phyloP scores from a whole-genome alignment of 1,140 invertebrate genomes.

The Neodiprion lecontei region DNA sequence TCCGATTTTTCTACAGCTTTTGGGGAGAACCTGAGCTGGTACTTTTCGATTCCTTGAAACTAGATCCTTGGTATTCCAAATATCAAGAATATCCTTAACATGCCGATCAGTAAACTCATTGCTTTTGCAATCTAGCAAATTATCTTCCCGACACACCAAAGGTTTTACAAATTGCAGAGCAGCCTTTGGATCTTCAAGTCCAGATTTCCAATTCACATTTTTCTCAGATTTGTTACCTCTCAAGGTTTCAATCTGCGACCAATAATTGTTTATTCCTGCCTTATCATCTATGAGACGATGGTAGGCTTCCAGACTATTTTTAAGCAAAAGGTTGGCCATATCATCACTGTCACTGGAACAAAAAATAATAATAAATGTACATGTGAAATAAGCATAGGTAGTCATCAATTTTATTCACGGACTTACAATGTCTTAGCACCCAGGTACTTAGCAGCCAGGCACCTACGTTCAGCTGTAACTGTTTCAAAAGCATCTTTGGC shows the following conservation, averaged over 20 bases:
- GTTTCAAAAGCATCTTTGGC: conserved; percentile 31
- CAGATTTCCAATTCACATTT: conserved; percentile 41
- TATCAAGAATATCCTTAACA: conserved; percentile 44
- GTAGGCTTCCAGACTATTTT: conserved; percentile 40
- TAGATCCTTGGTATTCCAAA: conserved; percentile 32
- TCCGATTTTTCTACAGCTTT: no score
- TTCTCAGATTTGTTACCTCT: conserved; percentile 34
- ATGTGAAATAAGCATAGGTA: conserved; percentile 9
- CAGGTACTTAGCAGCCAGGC: conserved; percentile 43
- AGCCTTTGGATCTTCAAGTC: conserved; percentile 33
- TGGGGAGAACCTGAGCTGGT: neutral
- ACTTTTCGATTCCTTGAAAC: conserved; percentile 31
- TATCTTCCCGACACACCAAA: conserved; percentile 43
- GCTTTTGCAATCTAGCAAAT: conserved; percentile 35
- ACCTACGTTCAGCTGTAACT: conserved; percentile 41
- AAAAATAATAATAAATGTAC: conserved; percentile 13
- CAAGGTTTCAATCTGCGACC: conserved; percentile 42
- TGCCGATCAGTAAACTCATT: conserved; percentile 36
- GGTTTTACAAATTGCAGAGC: conserved; percentile 40
- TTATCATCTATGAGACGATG: conserved; percentile 32
- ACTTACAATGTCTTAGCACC: conserved; percentile 43
- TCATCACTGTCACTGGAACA: conserved; percentile 42
- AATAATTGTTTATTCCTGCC: conserved; percentile 45
- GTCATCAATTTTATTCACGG: neutral
- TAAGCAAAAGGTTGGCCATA: conserved; percentile 32